phyloP scores from a whole-genome alignment of 37 sponge, comb jelly and placozoan genomes.

The Ianthella basta region DNA sequence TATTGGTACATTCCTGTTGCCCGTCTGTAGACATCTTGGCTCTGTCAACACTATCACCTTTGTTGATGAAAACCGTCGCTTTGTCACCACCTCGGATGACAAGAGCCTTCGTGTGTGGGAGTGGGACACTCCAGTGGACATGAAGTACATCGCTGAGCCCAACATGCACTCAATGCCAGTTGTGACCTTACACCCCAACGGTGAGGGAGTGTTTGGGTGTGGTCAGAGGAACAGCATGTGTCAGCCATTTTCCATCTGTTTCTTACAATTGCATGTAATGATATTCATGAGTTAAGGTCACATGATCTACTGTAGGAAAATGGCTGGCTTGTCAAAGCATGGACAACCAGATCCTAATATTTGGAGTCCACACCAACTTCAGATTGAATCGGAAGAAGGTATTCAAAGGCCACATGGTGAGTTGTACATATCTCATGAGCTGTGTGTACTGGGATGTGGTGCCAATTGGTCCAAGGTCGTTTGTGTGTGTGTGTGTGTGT shows the following conservation, averaged over 20 bases:
- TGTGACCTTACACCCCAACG: constrained; percentile 77
- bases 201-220: constrained; percentile 38
- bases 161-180: constrained; percentile 96
- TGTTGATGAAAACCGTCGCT: constrained; percentile 94
- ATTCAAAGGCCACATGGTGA: constrained; percentile 98
- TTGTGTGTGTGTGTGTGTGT: too few relatives aligned
- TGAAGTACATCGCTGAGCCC: constrained; percentile 98
- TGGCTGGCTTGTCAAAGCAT: constrained; percentile 98
- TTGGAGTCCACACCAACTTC: constrained; percentile 90
- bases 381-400: constrained; percentile 90
- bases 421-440: not conserved
- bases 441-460: too few relatives aligned
- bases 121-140: constrained; percentile 98
- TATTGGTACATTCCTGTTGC: too few relatives aligned
- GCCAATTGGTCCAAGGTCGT: too few relatives aligned
- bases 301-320: constrained; percentile 65
- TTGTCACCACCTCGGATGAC: constrained; percentile 98
- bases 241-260: not conserved
- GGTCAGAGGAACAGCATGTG: not conserved
- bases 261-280: too few relatives aligned
- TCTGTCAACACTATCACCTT: constrained; percentile 98
- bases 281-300: too few relatives aligned
- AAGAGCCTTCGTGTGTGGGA: constrained; percentile 99
- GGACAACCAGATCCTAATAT: constrained; percentile 93
- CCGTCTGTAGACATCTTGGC: constrained; percentile 98